A percentile compares a stretch with the other conserved stretches of the same genome.
Conservation (phyloP, 2,888 invertebrate genomes). For the Copidosoma aretas region DNA sequence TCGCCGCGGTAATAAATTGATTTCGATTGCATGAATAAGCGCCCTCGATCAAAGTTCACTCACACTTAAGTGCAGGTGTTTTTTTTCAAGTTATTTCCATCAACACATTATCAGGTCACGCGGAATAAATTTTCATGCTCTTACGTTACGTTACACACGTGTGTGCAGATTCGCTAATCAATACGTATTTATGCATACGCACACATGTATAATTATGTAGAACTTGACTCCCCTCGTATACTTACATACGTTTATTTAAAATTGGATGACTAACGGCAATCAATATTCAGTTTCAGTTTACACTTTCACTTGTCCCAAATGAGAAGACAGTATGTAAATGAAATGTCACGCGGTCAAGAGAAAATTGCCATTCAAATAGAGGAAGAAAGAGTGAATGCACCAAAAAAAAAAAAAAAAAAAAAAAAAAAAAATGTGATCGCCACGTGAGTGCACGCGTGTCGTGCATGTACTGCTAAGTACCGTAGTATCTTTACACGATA, state of each 20-base stretch:
- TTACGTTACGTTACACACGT: constrained; percentile 13
- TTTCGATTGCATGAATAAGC: background rate
- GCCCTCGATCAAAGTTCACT: background rate
- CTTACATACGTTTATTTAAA: constrained; percentile 32
- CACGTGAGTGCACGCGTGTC: too few species aligned
- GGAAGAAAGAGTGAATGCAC: too few species aligned
- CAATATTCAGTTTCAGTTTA: constrained; percentile 32
- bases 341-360: too few species aligned
- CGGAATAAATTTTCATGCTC: constrained; percentile 34
- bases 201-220: constrained; percentile 21
- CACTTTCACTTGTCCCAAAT: constrained; percentile 37
- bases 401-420: too few species aligned
- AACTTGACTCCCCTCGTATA: background rate
- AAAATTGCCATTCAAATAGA: too few species aligned
- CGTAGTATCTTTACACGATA: too few species aligned
- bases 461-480: too few species aligned
- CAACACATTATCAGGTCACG: constrained; percentile 21
- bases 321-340: background rate
- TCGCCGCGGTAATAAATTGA: background rate
- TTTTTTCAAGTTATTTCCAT: constrained; percentile 17
- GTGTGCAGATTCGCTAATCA: constrained; percentile 15
- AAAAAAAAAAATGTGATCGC: too few species aligned
- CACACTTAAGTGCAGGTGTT: background rate
- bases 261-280: constrained; percentile 32
- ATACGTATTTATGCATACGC: too few species aligned